phyloP scores from a whole-genome alignment of 1,140 invertebrate genomes.

The Leucophenga varia region DNA sequence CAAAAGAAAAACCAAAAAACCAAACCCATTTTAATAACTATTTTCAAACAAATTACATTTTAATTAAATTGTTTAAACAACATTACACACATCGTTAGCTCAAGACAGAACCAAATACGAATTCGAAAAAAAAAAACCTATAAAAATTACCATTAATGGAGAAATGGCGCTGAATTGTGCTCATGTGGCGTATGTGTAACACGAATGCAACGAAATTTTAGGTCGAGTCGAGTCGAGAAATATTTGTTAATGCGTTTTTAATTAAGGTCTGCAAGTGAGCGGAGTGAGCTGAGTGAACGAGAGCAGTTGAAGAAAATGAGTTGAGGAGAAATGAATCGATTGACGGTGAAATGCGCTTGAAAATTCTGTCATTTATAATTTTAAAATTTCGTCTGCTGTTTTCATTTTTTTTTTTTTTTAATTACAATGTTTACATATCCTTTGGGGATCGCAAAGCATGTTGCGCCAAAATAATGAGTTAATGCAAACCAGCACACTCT shows the following conservation, averaged over 20 bases:
- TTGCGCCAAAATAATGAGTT: no score
- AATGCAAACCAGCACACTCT: no score
- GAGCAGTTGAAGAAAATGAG: slow-evolving; percentile 17
- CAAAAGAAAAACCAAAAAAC: slow-evolving; percentile 11
- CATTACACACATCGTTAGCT: slow-evolving; percentile 55
- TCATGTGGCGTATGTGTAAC: slow-evolving; percentile 45
- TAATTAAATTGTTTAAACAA: slow-evolving; percentile 57
- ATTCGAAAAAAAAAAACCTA: no score
- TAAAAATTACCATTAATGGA: slow-evolving; percentile 47
- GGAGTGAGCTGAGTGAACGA: slow-evolving; percentile 39
- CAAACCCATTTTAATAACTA: slow-evolving; percentile 51
- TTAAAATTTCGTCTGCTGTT: slow-evolving; percentile 15
- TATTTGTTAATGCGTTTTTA: slow-evolving; percentile 56
- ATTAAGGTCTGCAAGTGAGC: slow-evolving; percentile 56
- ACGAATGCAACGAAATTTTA: slow-evolving; percentile 45
- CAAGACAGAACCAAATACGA: slow-evolving; percentile 16
- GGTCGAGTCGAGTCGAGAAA: no score
- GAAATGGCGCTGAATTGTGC: slow-evolving; percentile 32
- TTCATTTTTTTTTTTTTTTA: slow-evolving; percentile 10
- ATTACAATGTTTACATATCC: no score
- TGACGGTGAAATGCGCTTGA: slow-evolving; percentile 23
- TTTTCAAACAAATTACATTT: slow-evolving; percentile 56
- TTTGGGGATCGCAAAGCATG: no score
- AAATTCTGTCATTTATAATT: slow-evolving; percentile 51
- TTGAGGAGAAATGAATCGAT: slow-evolving; percentile 8